Percentiles rank a stretch among this genome's conserved stretches.
Evolutionary conservation across 1,140 invertebrate species (phyloP).

Genomic region (Pantala flavescens): DNA sequence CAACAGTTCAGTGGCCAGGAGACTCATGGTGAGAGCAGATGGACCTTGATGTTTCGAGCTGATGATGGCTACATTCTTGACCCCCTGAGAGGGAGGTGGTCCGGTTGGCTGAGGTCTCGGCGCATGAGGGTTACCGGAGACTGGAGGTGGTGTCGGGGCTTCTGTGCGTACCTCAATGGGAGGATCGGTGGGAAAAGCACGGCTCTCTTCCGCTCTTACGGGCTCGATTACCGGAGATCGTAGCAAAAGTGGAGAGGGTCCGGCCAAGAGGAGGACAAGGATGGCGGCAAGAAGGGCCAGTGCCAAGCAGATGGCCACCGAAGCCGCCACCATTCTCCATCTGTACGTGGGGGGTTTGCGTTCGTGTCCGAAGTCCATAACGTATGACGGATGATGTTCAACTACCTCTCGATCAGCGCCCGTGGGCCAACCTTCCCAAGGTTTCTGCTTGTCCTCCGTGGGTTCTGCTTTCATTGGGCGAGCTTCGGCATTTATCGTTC

Average conservation of each 20-base stretch:
- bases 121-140: not conserved
- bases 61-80: too few species aligned
- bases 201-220: not conserved
- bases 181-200: not conserved
- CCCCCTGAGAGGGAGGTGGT: too few species aligned
- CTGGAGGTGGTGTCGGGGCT: not conserved
- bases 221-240: not conserved
- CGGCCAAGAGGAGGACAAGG: not conserved
- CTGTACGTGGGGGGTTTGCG: not conserved
- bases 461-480: too few species aligned
- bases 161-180: not conserved
- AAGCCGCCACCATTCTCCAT: not conserved
- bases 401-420: too few species aligned
- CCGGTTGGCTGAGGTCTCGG: too few species aligned
- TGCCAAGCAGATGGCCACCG: not conserved
- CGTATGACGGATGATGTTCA: too few species aligned
- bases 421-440: too few species aligned
- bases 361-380: not conserved
- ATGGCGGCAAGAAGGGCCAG: not conserved
- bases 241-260: not conserved
- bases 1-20: conserved; percentile 46
- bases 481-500: too few species aligned
- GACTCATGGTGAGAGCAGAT: conserved; percentile 38
- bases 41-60: not conserved
- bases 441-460: too few species aligned